A percentile compares a stretch with the other conserved stretches of the same genome.
These are phyloP conservation scores for Triops cancriformis DNA, from an alignment of 1,140 invertebrate genomes.

Conservation along the genomic window DNA sequence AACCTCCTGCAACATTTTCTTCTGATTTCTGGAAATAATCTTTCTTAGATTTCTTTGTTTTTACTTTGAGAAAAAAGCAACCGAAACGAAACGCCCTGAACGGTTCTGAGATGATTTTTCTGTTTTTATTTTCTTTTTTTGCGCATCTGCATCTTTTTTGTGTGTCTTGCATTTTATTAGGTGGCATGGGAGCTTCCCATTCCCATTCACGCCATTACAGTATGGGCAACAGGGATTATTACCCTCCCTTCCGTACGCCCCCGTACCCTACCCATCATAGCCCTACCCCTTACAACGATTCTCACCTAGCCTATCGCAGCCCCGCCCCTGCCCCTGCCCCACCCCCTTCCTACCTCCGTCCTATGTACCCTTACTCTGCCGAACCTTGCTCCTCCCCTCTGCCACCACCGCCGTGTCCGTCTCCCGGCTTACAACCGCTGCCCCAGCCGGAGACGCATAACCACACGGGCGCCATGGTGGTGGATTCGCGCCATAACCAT, in stretches of 20 bases:
- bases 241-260: conserved; percentile 35
- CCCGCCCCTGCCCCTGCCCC: conserved; percentile 37
- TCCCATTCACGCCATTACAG: conserved; percentile 8
- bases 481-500: not conserved
- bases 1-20: not conserved
- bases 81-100: not conserved
- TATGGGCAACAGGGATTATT: conserved; percentile 24
- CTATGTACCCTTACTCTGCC: conserved; percentile 34
- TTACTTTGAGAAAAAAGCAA: not conserved
- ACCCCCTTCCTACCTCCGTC: conserved; percentile 40
- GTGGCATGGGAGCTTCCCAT: not conserved
- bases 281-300: conserved; percentile 43
- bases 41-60: not conserved
- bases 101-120: not conserved
- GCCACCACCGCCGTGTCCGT: not conserved
- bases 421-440: conserved; percentile 31
- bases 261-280: conserved; percentile 35
- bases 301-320: conserved; percentile 47
- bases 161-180: conserved; percentile 11
- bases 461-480: conserved; percentile 39
- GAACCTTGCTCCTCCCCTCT: conserved; percentile 3
- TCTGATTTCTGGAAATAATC: not conserved
- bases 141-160: not conserved
- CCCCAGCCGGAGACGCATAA: conserved; percentile 36
- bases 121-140: not conserved